phyloP scores from a whole-genome alignment of 2,888 invertebrate genomes.

The Yponomeuta cagnagella region DNA sequence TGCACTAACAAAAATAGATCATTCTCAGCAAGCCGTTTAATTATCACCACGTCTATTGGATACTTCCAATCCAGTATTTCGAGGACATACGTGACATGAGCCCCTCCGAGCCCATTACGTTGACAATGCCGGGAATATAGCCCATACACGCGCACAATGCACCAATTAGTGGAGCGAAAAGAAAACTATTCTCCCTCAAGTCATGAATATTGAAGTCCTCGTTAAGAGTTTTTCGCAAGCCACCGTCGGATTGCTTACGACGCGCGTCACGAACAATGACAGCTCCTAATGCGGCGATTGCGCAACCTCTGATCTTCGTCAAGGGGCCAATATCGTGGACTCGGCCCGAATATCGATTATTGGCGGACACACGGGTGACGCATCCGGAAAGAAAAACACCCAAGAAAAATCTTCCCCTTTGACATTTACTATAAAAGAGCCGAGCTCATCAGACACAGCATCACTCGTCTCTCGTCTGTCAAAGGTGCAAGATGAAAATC shows the following conservation, averaged over 20 bases:
- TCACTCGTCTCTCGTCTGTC: constrained; percentile 56
- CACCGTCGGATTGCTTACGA: constrained; percentile 30
- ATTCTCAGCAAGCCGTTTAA: constrained; percentile 28
- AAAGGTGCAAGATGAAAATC: constrained; percentile 49
- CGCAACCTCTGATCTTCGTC: constrained; percentile 57
- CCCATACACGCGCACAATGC: constrained; percentile 26
- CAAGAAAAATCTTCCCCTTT: constrained; percentile 30
- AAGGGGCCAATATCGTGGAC: constrained; percentile 68
- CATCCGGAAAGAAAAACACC: constrained; percentile 62
- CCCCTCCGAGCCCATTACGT: constrained; percentile 25
- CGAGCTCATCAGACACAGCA: constrained; percentile 37
- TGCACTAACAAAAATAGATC: constrained; percentile 23
- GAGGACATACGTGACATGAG: constrained; percentile 26
- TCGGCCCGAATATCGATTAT: constrained; percentile 61
- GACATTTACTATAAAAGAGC: constrained; percentile 53
- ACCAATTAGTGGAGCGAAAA: constrained; percentile 42
- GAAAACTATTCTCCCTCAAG: constrained; percentile 49
- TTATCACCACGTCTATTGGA: constrained; percentile 27
- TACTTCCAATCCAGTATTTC: constrained; percentile 22
- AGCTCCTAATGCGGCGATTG: constrained; percentile 60
- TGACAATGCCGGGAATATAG: constrained; percentile 32
- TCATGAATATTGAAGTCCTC: constrained; percentile 60
- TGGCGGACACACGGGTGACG: constrained; percentile 42
- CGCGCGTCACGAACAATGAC: constrained; percentile 54
- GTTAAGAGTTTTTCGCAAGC: constrained; percentile 49